Evolutionary conservation across 2,797 vertebrate species (phyloP), one percentile per base, ranked within the genome.

Genomic region (Schizothorax lantsangensis): DNA sequence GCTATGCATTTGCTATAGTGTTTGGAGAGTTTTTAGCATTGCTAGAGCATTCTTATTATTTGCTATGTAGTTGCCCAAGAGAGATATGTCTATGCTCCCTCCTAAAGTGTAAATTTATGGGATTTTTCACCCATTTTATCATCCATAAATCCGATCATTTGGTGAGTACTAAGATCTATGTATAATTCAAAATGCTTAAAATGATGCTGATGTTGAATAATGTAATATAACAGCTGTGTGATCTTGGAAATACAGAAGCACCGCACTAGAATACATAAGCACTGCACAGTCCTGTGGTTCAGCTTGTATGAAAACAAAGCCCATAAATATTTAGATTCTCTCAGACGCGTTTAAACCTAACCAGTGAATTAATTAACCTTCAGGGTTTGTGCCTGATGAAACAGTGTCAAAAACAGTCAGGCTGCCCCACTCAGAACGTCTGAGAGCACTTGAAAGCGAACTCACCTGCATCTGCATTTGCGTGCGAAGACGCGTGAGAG

Each of bases 351-450:
- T 86, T 78, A 82, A 82, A 84, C 81, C 79, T 86, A 83, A 90
- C 69, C 79, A 87, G 47, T 81, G 89, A 89, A 88, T 91, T 82
- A 90, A 92, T 90, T 91, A 91, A 91, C 90, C 91, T 90, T 91
- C 84, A 89, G 30, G 49, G 85, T 68, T 81, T 86, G 79, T 69
- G 33, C 69, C 79, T 81, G 73, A 87, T 89, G 87, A 88, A 85
- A 86, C 52, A 14, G 40, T 81, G 79, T 88, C 85, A 78, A 30
- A 90, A 90, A 90, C 57, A 87, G 88, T 86, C 68, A 78, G 74
- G 77, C 88, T 75, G 40, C 68, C 79, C 89, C 84, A 78, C 85
- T 87, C 78, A 73, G 79, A 84, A 68, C 26, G 57, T 57, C 69
- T 81, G 86, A 83, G 64, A 72, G 59, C 79, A 81, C 33, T 72